Percentiles rank a stretch among this genome's conserved stretches.
These are phyloP conservation scores for Geotrupes spiniger DNA, from an alignment of 2,888 invertebrate species.

Conservation along the genomic window DNA sequence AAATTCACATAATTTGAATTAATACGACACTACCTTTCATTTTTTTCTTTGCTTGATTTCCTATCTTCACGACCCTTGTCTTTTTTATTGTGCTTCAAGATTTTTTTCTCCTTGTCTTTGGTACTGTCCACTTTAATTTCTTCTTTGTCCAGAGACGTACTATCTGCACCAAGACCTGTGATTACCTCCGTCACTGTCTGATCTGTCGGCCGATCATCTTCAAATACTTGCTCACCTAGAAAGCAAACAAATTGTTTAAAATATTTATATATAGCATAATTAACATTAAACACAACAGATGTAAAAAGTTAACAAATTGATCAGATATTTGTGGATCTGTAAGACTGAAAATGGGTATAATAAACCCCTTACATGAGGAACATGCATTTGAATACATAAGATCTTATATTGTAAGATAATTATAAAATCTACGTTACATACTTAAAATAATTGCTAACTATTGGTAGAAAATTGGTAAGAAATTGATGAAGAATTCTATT, in stretches of 20 bases:
- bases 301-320: constrained; percentile 5
- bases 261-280: neutral
- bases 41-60: constrained; percentile 35
- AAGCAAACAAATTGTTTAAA: constrained; percentile 19
- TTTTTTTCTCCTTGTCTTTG: constrained; percentile 21
- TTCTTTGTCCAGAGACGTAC: constrained; percentile 31
- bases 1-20: neutral
- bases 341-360: no score
- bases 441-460: no score
- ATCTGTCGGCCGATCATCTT: constrained; percentile 58
- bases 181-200: constrained; percentile 55
- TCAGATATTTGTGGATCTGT: no score
- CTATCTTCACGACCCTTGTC: constrained; percentile 21
- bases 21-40: constrained; percentile 20
- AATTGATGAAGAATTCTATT: no score
- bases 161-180: constrained; percentile 43
- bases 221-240: constrained; percentile 57
- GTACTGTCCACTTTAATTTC: constrained; percentile 23
- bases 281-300: no score
- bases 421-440: no score
- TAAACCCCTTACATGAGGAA: no score
- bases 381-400: no score
- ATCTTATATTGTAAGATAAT: no score
- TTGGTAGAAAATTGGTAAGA: no score
- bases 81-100: constrained; percentile 18